Conservation (phyloP, 2,113 vertebrate species). For the Lophotis ruficrista region DNA sequence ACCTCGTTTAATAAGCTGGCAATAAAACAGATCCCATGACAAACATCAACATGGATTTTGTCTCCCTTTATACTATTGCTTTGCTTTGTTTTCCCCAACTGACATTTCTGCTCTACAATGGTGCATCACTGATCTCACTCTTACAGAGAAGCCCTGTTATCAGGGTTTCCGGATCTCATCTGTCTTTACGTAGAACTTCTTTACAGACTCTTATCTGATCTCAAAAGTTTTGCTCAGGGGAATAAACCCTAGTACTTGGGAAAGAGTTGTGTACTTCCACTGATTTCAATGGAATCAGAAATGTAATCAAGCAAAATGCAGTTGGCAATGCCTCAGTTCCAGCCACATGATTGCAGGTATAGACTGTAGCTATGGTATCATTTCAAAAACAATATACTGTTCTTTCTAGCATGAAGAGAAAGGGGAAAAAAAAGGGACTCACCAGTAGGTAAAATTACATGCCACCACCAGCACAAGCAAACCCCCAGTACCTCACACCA, state of each 20-base stretch:
- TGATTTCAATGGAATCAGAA: neutral
- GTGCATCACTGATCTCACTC: neutral
- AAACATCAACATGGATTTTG: neutral
- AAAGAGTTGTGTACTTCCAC: neutral
- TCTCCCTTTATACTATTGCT: fast-evolving
- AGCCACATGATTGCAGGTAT: neutral
- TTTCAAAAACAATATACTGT: neutral
- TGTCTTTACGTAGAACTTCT: neutral
- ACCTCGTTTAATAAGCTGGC: neutral
- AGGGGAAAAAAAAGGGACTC: neutral
- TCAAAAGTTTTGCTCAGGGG: neutral
- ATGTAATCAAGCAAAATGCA: neutral
- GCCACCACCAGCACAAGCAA: neutral
- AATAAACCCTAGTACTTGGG: neutral
- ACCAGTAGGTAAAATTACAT: neutral
- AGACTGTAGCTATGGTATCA: neutral
- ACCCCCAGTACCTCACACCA: neutral
- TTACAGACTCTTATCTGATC: neutral
- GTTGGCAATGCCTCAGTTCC: neutral
- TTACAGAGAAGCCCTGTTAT: neutral
- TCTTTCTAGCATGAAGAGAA: neutral
- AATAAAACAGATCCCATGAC: neutral
- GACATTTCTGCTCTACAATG: neutral
- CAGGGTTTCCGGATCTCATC: neutral
- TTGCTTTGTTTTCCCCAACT: neutral